Conservation (phyloP, 1,140 invertebrate genomes). For the Brachionus koreanus region DNA sequence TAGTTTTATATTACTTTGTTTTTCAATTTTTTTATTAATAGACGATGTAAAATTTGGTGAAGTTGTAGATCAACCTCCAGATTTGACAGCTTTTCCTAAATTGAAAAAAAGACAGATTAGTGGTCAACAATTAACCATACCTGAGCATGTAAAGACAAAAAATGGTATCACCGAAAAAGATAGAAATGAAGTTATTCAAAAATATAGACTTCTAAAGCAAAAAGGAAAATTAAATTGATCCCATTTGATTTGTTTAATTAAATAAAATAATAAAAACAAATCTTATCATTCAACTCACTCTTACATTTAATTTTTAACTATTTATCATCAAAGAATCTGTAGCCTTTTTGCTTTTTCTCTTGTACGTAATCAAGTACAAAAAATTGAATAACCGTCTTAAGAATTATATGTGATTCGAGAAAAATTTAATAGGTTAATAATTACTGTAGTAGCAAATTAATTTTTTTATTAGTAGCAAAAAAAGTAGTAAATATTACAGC, state of each 20-base stretch:
- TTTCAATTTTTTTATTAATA: not conserved
- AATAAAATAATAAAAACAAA: no score
- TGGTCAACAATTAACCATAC: conserved; percentile 14
- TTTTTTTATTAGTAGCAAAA: no score
- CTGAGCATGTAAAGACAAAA: not conserved
- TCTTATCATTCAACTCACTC: no score
- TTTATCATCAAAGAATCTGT: no score
- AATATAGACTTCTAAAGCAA: conserved; percentile 33
- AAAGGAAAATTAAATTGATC: conserved; percentile 29
- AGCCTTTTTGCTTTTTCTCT: no score
- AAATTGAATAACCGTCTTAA: no score
- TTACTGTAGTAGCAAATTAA: no score
- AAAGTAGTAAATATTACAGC: no score
- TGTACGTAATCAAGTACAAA: no score
- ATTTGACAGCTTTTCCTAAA: conserved; percentile 25
- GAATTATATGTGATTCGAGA: no score
- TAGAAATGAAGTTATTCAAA: conserved; percentile 13
- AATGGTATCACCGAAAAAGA: conserved; percentile 23
- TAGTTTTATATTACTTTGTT: not conserved
- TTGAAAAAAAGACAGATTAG: not conserved
- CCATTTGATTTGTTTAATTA: not conserved
- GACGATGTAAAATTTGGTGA: conserved; percentile 29
- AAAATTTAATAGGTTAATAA: no score
- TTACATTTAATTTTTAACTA: no score
- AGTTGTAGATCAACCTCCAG: conserved; percentile 10